phyloP scores from a whole-genome alignment of 1,140 invertebrate genomes.

The Tachypleus tridentatus region DNA sequence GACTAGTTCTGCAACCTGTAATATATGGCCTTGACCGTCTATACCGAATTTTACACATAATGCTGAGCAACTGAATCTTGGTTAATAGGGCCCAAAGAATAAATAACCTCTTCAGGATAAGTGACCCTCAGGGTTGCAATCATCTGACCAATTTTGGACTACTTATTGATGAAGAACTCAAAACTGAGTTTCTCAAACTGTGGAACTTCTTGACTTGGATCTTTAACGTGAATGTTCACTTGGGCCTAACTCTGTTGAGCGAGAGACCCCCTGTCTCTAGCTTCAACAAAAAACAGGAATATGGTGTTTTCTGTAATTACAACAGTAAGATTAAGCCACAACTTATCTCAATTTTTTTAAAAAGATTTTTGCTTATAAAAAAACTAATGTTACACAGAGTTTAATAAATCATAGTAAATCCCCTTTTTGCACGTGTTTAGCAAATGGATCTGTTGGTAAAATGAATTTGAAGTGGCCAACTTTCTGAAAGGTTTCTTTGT shows the following conservation, averaged over 20 bases:
- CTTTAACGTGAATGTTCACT: constrained; percentile 62
- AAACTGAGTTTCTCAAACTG: constrained; percentile 54
- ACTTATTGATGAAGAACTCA: constrained; percentile 67
- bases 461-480: too few species aligned
- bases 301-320: constrained; percentile 54
- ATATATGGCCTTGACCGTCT: constrained; percentile 54
- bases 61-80: constrained; percentile 18
- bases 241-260: constrained; percentile 60
- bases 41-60: constrained; percentile 49
- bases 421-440: too few species aligned
- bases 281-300: constrained; percentile 80
- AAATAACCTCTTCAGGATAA: constrained; percentile 19
- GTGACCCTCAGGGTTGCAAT: constrained; percentile 30
- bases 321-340: too few species aligned
- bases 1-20: constrained; percentile 56
- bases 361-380: too few species aligned
- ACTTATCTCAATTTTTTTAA: too few species aligned
- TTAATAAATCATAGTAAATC: too few species aligned
- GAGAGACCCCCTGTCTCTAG: constrained; percentile 58
- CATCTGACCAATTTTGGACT: constrained; percentile 45
- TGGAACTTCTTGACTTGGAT: constrained; percentile 51
- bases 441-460: too few species aligned
- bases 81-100: constrained; percentile 18
- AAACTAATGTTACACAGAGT: too few species aligned
- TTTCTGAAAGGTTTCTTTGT: too few species aligned